phyloP scores from a whole-genome alignment of 2,797 vertebrate genomes.

The Sciurus vulgaris region DNA sequence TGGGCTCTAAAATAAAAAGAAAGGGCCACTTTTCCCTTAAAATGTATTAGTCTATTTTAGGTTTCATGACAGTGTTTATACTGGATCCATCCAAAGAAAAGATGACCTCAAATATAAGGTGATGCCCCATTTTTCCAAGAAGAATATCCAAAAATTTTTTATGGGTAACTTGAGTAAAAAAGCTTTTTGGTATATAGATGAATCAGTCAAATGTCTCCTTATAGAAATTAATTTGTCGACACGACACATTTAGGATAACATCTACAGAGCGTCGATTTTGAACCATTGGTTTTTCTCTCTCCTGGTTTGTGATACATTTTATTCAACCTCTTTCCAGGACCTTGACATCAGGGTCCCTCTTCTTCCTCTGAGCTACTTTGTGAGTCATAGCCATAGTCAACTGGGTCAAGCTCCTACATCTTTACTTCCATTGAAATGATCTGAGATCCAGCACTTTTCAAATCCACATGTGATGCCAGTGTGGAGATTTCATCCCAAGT shows the following conservation, averaged over 20 bases:
- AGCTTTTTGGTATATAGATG: slow-evolving; percentile 12
- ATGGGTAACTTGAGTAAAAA: slow-evolving; percentile 2
- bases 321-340: neutral
- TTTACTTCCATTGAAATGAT: neutral
- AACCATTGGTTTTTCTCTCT: neutral
- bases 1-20: slow-evolving; percentile 55
- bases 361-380: neutral
- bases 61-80: slow-evolving; percentile 48
- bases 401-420: neutral
- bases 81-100: slow-evolving; percentile 49
- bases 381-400: neutral
- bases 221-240: neutral
- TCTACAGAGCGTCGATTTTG: neutral
- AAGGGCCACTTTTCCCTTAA: slow-evolving; percentile 2
- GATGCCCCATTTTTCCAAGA: slow-evolving; percentile 29
- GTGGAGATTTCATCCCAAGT: slow-evolving; percentile 29
- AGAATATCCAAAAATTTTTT: slow-evolving; percentile 16
- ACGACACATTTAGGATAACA: neutral
- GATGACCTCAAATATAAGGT: slow-evolving; percentile 29
- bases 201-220: neutral
- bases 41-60: slow-evolving; percentile 41
- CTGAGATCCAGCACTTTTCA: neutral
- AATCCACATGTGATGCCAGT: neutral
- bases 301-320: neutral
- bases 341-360: neutral